Conservation (phyloP, 92 coral and sea anemone species). For the Paramuricea clavata region DNA sequence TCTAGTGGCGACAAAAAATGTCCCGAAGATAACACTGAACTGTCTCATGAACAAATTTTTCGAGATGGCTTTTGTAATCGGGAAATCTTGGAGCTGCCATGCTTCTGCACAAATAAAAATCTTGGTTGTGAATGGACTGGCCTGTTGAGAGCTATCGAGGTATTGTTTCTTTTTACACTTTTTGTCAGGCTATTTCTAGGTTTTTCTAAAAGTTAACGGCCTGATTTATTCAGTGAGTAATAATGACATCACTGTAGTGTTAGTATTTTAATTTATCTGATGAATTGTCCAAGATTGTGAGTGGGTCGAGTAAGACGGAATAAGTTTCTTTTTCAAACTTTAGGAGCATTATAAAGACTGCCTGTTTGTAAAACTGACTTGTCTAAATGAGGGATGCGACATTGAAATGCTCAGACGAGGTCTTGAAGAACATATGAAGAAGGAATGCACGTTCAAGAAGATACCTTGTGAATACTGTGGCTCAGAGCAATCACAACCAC, state of each 20-base stretch:
- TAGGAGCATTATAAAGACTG: constrained; percentile 74
- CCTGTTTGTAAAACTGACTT: constrained; percentile 67
- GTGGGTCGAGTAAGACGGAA: neutral
- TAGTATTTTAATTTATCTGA: neutral
- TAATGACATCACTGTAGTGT: too few species aligned
- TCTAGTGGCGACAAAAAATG: constrained; percentile 57
- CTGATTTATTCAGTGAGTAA: too few species aligned
- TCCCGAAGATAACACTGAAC: constrained; percentile 73
- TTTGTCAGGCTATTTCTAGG: neutral
- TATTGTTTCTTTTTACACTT: neutral
- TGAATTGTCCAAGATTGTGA: neutral
- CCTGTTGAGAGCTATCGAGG: constrained; percentile 43
- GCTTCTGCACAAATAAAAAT: constrained; percentile 72
- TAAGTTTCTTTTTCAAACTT: neutral
- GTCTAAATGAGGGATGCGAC: constrained; percentile 76
- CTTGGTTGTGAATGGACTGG: constrained; percentile 89
- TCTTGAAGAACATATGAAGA: constrained; percentile 79
- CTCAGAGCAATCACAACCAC: constrained; percentile 49
- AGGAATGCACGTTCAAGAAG: constrained; percentile 74
- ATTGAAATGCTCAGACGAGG: constrained; percentile 61
- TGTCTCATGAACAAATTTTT: constrained; percentile 58
- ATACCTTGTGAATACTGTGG: constrained; percentile 76
- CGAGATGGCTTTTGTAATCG: constrained; percentile 77
- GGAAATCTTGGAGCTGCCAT: constrained; percentile 74
- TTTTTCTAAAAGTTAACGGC: neutral